Evolutionary conservation across 2,113 vertebrate genomes (phyloP).

Genomic region (Prionailurus bengalensis): DNA sequence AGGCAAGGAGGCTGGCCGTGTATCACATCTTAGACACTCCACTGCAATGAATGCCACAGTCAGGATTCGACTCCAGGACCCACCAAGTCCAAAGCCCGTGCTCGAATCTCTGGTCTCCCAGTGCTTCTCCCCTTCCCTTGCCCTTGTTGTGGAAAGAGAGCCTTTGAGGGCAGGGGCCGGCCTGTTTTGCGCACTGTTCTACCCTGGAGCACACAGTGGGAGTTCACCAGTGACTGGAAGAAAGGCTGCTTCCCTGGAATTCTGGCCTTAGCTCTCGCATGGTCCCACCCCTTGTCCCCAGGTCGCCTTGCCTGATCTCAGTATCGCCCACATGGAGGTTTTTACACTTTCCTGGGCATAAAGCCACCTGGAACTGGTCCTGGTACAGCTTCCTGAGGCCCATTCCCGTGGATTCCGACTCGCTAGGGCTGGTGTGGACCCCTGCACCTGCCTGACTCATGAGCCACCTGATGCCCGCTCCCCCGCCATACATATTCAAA

Average conservation of each 20-base stretch:
- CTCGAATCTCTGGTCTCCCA: not conserved
- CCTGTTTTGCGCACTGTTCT: not conserved
- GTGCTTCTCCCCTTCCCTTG: too few relatives aligned
- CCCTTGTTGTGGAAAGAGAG: not conserved
- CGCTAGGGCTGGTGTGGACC: not conserved
- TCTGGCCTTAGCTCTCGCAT: not conserved
- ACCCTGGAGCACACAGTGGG: not conserved
- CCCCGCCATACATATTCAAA: not conserved
- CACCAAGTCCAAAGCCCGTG: not conserved
- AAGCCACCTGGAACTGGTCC: not conserved
- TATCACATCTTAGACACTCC: not conserved
- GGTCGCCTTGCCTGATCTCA: not conserved
- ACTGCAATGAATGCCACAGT: not conserved
- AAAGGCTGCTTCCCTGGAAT: not conserved
- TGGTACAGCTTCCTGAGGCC: not conserved
- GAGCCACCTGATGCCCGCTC: not conserved
- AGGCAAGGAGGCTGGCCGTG: not conserved
- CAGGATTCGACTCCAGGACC: not conserved
- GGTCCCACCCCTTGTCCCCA: not conserved
- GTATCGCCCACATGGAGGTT: too few relatives aligned
- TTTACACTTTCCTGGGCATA: too few relatives aligned
- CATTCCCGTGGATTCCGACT: not conserved
- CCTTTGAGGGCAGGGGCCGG: fast-evolving
- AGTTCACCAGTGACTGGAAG: not conserved
- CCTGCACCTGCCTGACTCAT: too few relatives aligned